Evolutionary conservation across 2,888 invertebrate genomes (phyloP).

Genomic region (Gymnosoma rotundatum): DNA sequence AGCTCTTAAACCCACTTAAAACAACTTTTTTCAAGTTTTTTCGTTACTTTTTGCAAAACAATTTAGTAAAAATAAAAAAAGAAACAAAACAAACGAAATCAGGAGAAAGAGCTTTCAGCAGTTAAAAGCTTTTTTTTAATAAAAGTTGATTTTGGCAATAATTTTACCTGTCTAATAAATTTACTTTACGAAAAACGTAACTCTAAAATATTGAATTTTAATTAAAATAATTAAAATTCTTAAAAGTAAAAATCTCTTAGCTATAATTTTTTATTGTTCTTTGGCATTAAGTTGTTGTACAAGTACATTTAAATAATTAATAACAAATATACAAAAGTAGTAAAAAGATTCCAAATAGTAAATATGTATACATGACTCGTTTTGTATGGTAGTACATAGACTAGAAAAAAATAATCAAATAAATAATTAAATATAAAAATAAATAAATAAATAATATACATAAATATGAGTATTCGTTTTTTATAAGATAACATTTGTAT

Average conservation of each 20-base stretch:
- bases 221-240: too few species aligned
- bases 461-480: constrained; percentile 39
- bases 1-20: too few species aligned
- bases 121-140: too few species aligned
- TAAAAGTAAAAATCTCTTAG: background rate
- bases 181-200: too few species aligned
- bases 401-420: constrained; percentile 16
- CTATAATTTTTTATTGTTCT: constrained; percentile 15
- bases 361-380: constrained; percentile 25
- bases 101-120: too few species aligned
- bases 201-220: too few species aligned
- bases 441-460: constrained; percentile 16
- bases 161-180: too few species aligned
- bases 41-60: too few species aligned
- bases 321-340: constrained; percentile 44
- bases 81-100: too few species aligned
- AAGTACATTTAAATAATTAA: constrained; percentile 36
- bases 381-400: constrained; percentile 11
- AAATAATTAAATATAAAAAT: constrained; percentile 28
- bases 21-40: too few species aligned
- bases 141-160: too few species aligned
- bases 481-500: constrained; percentile 18
- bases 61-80: too few species aligned
- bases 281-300: constrained; percentile 24
- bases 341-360: constrained; percentile 25